These are phyloP conservation scores for Raja brachyura DNA, from an alignment of 2,113 vertebrate species.

Conservation along the genomic window DNA sequence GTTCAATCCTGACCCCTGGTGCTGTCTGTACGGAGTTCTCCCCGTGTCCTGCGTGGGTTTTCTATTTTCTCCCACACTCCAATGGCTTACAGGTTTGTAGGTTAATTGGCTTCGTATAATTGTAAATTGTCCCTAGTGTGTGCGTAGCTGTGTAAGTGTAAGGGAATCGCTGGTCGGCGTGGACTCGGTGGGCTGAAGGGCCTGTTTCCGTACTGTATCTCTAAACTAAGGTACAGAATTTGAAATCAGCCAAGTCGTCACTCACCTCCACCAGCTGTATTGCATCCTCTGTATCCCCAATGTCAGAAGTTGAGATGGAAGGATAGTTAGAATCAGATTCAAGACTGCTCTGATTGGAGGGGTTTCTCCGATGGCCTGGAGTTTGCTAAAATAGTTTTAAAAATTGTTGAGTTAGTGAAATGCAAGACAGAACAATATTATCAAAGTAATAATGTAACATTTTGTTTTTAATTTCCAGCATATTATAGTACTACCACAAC, in stretches of 20 bases:
- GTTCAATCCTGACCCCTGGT: too few species aligned
- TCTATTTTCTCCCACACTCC: too few species aligned
- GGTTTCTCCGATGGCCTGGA: conserved; percentile 73
- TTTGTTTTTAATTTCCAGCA: not conserved
- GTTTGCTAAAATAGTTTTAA: conserved; percentile 48
- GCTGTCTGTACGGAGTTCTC: too few species aligned
- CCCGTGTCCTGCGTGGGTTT: too few species aligned
- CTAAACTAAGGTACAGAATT: not conserved
- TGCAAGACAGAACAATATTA: not conserved
- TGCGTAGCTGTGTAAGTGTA: too few species aligned
- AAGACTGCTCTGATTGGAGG: conserved; percentile 85
- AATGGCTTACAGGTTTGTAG: too few species aligned
- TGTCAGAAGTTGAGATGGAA: conserved; percentile 78
- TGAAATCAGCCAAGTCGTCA: not conserved
- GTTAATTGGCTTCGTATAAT: too few species aligned
- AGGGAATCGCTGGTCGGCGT: too few species aligned
- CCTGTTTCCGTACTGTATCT: too few species aligned
- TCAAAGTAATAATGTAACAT: not conserved
- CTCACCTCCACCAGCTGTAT: conserved; percentile 80
- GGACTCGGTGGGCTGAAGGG: too few species aligned
- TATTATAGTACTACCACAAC: not conserved
- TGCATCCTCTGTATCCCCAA: conserved; percentile 78
- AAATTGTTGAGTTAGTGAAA: not conserved
- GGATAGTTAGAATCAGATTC: conserved; percentile 87
- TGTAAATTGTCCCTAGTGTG: too few species aligned